Conservation (phyloP, 2,888 invertebrate species). For the Trichopoda pennipes region DNA sequence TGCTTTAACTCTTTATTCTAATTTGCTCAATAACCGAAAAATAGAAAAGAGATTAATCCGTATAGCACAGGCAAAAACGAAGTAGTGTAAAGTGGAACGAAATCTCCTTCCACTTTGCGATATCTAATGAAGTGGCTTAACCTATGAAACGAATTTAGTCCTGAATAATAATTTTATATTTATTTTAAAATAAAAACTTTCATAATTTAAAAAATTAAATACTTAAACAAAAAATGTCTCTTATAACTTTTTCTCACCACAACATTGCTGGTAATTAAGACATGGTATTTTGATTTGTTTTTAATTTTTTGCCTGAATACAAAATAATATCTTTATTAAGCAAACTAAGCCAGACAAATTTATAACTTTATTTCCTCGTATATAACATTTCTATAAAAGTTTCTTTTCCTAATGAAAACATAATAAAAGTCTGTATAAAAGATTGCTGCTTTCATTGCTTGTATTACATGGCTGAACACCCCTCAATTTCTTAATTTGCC, state of each 20-base stretch:
- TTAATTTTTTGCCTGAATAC: conserved; percentile 16
- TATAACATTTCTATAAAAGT: conserved; percentile 42
- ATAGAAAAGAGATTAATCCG: no score
- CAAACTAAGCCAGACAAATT: conserved; percentile 50
- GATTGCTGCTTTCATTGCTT: conserved; percentile 52
- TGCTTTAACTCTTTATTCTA: no score
- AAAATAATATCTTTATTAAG: conserved; percentile 60
- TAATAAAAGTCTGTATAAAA: conserved; percentile 25
- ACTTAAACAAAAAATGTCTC: neutral
- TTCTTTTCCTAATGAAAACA: conserved; percentile 28
- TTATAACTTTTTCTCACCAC: conserved; percentile 21
- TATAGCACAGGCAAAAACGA: no score
- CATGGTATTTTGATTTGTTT: conserved; percentile 13
- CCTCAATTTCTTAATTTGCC: conserved; percentile 45
- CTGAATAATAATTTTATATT: no score
- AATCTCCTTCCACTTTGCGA: no score
- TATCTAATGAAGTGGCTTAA: no score
- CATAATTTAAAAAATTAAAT: no score
- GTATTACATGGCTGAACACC: conserved; percentile 55
- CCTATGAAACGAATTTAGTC: no score
- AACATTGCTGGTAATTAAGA: conserved; percentile 25
- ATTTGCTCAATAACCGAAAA: no score
- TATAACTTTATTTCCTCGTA: no score
- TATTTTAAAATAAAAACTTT: no score
- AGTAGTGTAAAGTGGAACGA: no score